Evolutionary conservation across 2,113 vertebrate species (phyloP), one percentile per base, ranked within the genome.

Genomic region (Austrofundulus limnaeus): DNA sequence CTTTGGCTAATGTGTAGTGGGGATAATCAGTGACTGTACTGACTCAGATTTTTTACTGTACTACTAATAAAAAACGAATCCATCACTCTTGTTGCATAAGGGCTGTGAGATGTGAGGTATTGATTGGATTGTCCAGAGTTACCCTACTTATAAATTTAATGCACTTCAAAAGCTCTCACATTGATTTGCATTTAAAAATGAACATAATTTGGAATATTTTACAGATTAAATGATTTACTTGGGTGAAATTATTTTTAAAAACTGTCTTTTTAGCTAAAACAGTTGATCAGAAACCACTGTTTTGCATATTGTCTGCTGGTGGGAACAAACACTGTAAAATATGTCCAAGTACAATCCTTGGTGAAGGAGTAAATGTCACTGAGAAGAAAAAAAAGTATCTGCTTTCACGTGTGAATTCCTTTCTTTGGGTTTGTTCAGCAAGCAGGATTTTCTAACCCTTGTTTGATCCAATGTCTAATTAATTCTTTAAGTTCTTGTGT

Each of bases 401-500:
- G 12, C 28, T 46, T 68, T 52, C 59, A 73, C 71, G 54, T 64
- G 50, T 45, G 60, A 72, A 63, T 48, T 58, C 57, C 64, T 24
- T 45, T 23, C 57, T 77, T 19, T 55, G 51, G 62, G 53, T 62
- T 64, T 72, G 24, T 61, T 75, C 56, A 68, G 23, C 31, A 38
- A 67, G 55, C 77, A 61, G 67, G 58, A 72, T 74, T 66, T 62
- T 68, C 75, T 57, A 78, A 80, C 67, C 62, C 49, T 49, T 78
- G 72, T 85, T 88, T 88, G 81, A 90, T 84, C 80, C 71, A 49
- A 54, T 43, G 59, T 84, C 85, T 88, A 87, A 90, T 91, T 90
- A 90, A 92, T 91, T 90, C 81, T 77, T 85, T 81, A 89, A 87
- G 82, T 90, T 90, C 75, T 81, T 45, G 69, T 89, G 78, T 89